A percentile compares a stretch with the other conserved stretches of the same genome.
Evolutionary conservation across 92 coral and sea anemone species (phyloP).

Genomic region (Hydrozoanthus gracilis): DNA sequence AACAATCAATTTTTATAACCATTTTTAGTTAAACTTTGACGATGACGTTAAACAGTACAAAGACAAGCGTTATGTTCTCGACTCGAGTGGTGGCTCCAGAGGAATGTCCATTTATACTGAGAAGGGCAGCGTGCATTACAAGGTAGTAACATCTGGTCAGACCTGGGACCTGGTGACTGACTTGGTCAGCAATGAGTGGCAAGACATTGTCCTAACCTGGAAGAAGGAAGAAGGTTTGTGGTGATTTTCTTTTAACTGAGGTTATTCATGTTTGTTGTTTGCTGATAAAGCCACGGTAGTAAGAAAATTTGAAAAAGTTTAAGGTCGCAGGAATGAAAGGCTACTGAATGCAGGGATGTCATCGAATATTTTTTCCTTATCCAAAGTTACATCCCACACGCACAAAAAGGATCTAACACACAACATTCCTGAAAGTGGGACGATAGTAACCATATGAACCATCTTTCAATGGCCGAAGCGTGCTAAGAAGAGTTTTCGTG

Average conservation of each 20-base stretch:
- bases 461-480: too few relatives aligned
- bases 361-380: too few relatives aligned
- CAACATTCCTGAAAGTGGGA: too few relatives aligned
- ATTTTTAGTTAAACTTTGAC: constrained; percentile 86
- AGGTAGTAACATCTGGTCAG: constrained; percentile 87
- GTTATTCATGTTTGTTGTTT: neutral
- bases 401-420: too few relatives aligned
- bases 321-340: too few relatives aligned
- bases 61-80: constrained; percentile 87
- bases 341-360: too few relatives aligned
- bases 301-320: too few relatives aligned
- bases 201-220: constrained; percentile 96
- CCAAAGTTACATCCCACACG: too few relatives aligned
- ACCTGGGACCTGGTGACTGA: constrained; percentile 97
- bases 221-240: constrained; percentile 82
- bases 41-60: constrained; percentile 85
- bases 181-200: constrained; percentile 96
- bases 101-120: constrained; percentile 88
- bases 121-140: constrained; percentile 82
- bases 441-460: too few relatives aligned
- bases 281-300: too few relatives aligned
- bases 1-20: neutral
- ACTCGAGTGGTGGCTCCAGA: constrained; percentile 91
- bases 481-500: too few relatives aligned
- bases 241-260: neutral